Evolutionary conservation across 2,113 vertebrate genomes (phyloP).

Genomic region (Mobula birostris): DNA sequence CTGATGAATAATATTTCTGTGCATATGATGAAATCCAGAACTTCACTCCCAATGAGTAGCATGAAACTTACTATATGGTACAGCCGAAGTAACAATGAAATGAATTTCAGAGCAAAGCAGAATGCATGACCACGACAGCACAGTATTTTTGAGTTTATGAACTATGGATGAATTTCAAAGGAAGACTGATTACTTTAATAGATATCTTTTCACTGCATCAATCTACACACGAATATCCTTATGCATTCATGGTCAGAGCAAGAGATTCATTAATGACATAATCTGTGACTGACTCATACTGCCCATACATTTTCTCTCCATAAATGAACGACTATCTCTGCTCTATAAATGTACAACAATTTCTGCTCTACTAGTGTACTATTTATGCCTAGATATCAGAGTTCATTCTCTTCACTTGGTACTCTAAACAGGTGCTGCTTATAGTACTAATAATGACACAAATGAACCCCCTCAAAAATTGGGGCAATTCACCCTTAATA

Average conservation of each 20-base stretch:
- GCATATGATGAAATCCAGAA: neutral
- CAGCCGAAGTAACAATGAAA: too few species aligned
- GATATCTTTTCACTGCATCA: neutral
- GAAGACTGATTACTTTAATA: neutral
- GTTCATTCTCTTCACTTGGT: too few species aligned
- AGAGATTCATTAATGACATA: neutral
- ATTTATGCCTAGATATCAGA: neutral
- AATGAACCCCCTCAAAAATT: too few species aligned
- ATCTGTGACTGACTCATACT: neutral
- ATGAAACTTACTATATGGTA: too few species aligned
- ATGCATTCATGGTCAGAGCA: neutral
- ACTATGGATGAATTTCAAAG: too few species aligned
- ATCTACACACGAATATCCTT: neutral
- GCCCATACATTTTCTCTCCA: neutral
- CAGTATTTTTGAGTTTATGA: too few species aligned
- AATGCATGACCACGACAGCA: too few species aligned
- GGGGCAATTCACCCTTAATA: too few species aligned
- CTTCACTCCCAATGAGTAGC: too few species aligned
- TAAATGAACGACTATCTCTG: neutral
- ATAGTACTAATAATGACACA: too few species aligned
- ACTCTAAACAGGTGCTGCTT: too few species aligned
- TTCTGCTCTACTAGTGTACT: neutral
- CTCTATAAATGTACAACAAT: neutral
- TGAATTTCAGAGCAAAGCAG: too few species aligned
- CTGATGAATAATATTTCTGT: neutral